Evolutionary conservation across 2,113 vertebrate species (phyloP).

Genomic region (Lasiurus borealis): DNA sequence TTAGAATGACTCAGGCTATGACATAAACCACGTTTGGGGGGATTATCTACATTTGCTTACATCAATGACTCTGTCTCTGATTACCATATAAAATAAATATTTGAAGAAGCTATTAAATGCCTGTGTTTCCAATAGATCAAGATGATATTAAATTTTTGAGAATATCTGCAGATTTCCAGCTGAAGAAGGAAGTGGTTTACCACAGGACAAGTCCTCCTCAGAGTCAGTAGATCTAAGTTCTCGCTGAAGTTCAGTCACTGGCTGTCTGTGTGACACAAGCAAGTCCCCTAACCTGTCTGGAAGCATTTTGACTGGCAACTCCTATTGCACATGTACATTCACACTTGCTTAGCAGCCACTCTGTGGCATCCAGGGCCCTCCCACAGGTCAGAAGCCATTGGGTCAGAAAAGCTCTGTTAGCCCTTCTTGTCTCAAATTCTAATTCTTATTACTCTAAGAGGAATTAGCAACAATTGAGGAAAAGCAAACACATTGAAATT

Average conservation of each 20-base stretch:
- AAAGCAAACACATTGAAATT: slow-evolving; percentile 40
- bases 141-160: neutral
- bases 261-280: neutral
- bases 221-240: neutral
- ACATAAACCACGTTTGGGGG: neutral
- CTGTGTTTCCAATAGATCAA: slow-evolving; percentile 25
- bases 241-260: neutral
- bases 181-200: neutral
- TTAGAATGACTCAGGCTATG: neutral
- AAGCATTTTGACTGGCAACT: neutral
- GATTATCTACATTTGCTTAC: neutral
- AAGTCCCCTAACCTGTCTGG: neutral
- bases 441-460: slow-evolving; percentile 17
- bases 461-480: neutral
- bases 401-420: neutral
- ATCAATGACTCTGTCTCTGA: neutral
- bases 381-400: neutral
- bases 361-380: neutral
- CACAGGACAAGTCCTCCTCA: neutral
- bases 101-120: neutral
- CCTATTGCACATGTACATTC: neutral
- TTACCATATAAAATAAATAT: neutral
- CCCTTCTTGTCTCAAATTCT: neutral
- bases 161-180: neutral
- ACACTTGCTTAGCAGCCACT: neutral